Conservation (phyloP, 2,888 invertebrate genomes). For the Elysia crispata region DNA sequence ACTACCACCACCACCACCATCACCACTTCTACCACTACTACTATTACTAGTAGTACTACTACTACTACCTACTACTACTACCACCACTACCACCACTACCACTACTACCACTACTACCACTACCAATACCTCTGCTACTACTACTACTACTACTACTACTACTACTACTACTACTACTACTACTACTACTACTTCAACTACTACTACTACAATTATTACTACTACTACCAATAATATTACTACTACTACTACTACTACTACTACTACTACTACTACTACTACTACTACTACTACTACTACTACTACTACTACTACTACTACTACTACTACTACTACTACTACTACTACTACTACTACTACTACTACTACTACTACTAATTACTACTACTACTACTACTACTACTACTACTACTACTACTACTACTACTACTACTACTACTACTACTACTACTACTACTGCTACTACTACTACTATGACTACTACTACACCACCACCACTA, state of each 20-base stretch:
- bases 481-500: neutral
- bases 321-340: neutral
- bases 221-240: no score
- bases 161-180: neutral
- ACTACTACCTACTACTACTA: no score
- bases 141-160: constrained; percentile 4
- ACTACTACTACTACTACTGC: neutral
- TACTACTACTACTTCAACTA: neutral
- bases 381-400: no score
- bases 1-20: no score
- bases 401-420: neutral
- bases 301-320: neutral
- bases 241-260: constrained; percentile 22
- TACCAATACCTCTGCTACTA: neutral
- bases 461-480: no score
- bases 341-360: neutral
- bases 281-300: neutral
- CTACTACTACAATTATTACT: no score
- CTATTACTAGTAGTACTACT: no score
- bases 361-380: no score
- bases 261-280: constrained; percentile 5
- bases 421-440: neutral
- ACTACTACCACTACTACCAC: constrained; percentile 1
- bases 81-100: neutral
- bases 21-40: no score